phyloP scores from a whole-genome alignment of 2,113 vertebrate species.

The Nibea coibor region DNA sequence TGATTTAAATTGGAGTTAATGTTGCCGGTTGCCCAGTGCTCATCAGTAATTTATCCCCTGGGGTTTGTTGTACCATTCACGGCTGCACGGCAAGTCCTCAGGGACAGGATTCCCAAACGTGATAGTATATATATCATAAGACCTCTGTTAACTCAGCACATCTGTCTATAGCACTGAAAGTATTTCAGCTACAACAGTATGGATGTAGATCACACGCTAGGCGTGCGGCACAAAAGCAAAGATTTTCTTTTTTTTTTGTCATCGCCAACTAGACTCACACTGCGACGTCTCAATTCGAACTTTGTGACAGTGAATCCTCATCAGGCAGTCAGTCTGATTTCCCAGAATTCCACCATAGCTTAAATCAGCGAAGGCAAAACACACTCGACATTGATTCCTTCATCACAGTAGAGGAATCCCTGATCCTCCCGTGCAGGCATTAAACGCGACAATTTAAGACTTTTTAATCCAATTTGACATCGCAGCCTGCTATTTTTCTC shows the following conservation, averaged over 20 bases:
- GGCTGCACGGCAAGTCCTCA: background rate
- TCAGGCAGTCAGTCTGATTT: conserved; percentile 55
- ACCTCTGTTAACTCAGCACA: background rate
- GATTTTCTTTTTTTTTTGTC: background rate
- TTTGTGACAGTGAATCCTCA: conserved; percentile 48
- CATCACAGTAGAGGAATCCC: conserved; percentile 19
- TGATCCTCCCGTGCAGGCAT: conserved; percentile 26
- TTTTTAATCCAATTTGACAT: conserved; percentile 35
- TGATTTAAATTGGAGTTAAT: background rate
- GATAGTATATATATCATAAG: too few species aligned
- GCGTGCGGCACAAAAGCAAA: background rate
- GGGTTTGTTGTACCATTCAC: background rate
- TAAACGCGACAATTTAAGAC: conserved; percentile 38
- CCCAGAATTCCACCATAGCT: conserved; percentile 48
- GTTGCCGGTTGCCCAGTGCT: background rate
- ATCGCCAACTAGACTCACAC: conserved; percentile 13
- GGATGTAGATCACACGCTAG: background rate
- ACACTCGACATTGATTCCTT: conserved; percentile 37
- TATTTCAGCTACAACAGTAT: background rate
- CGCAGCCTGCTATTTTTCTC: background rate
- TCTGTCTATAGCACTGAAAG: background rate
- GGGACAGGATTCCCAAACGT: background rate
- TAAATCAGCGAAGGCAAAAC: conserved; percentile 34
- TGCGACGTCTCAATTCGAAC: conserved; percentile 49
- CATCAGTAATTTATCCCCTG: background rate